Conservation (phyloP, 1,140 invertebrate genomes). For the Fopius arisanus region DNA sequence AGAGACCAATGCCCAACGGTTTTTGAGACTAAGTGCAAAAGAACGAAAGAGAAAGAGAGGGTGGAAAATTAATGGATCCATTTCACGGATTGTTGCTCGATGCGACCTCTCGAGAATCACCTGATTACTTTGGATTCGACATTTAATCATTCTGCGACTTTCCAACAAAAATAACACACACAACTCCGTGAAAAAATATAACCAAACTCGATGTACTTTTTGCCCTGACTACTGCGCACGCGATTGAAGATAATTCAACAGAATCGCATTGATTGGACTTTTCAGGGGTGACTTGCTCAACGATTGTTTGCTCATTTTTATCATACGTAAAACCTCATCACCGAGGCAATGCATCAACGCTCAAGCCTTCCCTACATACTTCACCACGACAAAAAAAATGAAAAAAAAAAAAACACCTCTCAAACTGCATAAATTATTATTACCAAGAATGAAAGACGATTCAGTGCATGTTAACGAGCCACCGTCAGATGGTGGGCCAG, state of each 20-base stretch:
- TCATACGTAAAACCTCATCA: neutral
- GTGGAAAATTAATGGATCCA: slow-evolving; percentile 6
- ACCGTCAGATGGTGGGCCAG: slow-evolving; percentile 27
- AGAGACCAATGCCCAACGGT: neutral
- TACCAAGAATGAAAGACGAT: slow-evolving; percentile 6
- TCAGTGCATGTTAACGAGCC: slow-evolving; percentile 30
- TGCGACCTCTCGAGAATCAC: neutral
- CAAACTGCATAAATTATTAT: slow-evolving; percentile 10
- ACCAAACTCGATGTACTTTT: neutral
- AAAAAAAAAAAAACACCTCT: neutral
- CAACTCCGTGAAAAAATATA: neutral
- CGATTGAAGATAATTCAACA: neutral
- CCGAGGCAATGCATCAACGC: slow-evolving; percentile 3
- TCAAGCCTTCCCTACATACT: neutral
- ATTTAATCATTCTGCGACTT: neutral
- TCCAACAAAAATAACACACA: neutral
- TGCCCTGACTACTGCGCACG: neutral
- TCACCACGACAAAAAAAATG: no score
- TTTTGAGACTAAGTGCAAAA: neutral
- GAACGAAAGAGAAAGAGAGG: neutral
- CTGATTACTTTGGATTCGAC: slow-evolving; percentile 6
- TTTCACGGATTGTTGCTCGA: slow-evolving; percentile 14
- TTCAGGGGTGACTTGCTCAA: neutral
- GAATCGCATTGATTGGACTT: neutral
- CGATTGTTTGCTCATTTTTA: slow-evolving; percentile 16